Base-by-base conservation (phyloP, 2,797 vertebrate species). In the Luscinia luscinia region DNA sequence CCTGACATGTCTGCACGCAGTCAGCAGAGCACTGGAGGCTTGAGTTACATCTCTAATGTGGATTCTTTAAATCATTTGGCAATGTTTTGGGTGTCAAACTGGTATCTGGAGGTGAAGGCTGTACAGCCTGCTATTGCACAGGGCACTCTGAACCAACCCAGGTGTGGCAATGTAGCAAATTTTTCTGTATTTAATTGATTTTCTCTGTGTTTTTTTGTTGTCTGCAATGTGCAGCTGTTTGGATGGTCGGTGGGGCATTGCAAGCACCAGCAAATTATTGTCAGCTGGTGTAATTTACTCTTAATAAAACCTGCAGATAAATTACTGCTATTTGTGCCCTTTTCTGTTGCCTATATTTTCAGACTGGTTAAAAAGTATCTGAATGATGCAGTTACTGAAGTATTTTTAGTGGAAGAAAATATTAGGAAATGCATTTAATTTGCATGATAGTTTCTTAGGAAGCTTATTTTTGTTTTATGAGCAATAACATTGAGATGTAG, bases 391-490 rank as follows among this genome's bases (percentile, higher is more conserved):
- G 36, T 84, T 54, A 61, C 58, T 38, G 9, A 91, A 82, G 22
- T 77, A 93, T 93, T 91, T 92, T 87, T 84, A 57, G 69, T 84
- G 70, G 68, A 18, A 90, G 68, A 95, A 96, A 91, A 67, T 63
- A 78, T 21, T 89, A 63, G 63, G 85, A 68, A 94, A 76, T 82
- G 40, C 61, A 77, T 91, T 94, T 66, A 84, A 90, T 87, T 92
- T 95, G 77, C 55, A 21, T 54, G 55, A 3, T 76, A 18, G 27
- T 55, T 88, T 90, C 90, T 64, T 85, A 70, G 78, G 77, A 61
- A 82, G 57, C 57, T 82, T 92, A 24, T 90, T 88, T 75, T 68
- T 93, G 41, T 83, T 91, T 79, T 74, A 48, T 94, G 84, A 93
- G 79, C 80, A 90, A 90, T 70, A 79, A 12, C 63, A 38, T 61